phyloP scores from a whole-genome alignment of 92 coral and sea anemone species.

The Paramuricea clavata region DNA sequence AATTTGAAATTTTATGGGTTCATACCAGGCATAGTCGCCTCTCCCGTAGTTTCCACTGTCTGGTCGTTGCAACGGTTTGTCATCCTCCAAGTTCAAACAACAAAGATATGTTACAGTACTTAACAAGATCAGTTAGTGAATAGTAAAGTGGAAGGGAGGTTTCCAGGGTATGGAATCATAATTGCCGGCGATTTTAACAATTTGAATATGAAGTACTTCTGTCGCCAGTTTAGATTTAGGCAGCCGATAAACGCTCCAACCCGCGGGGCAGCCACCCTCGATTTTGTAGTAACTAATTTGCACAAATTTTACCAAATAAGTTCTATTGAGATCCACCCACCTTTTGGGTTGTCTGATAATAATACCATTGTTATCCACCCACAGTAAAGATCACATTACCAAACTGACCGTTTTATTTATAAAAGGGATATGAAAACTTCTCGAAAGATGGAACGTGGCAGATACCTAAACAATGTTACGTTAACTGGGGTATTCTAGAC shows the following conservation, averaged over 20 bases:
- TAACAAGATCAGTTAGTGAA: constrained; percentile 2
- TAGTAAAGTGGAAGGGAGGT: constrained; percentile 20
- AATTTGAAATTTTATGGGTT: constrained; percentile 36
- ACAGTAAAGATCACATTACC: background rate
- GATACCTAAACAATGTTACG: constrained; percentile 6
- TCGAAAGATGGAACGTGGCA: constrained; percentile 18
- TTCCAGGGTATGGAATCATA: constrained; percentile 44
- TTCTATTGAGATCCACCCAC: constrained; percentile 17
- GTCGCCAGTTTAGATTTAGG: constrained; percentile 26
- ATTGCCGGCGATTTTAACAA: constrained; percentile 44
- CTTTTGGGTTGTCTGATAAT: constrained; percentile 52
- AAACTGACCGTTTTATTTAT: constrained; percentile 1
- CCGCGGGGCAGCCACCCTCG: constrained; percentile 7
- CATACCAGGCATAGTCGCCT: constrained; percentile 7
- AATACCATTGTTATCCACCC: constrained; percentile 27
- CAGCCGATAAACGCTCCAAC: constrained; percentile 37
- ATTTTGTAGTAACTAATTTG: constrained; percentile 40
- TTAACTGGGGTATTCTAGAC: constrained; percentile 37
- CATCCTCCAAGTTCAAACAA: background rate
- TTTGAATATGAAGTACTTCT: constrained; percentile 9
- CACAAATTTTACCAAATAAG: background rate
- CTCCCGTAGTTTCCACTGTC: constrained; percentile 27
- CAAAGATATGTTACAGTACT: constrained; percentile 7
- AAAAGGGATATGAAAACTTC: background rate
- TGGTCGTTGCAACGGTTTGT: background rate